These are phyloP conservation scores for Aphyosemion australe DNA, from an alignment of 2,113 vertebrate species.

Conservation along the genomic window DNA sequence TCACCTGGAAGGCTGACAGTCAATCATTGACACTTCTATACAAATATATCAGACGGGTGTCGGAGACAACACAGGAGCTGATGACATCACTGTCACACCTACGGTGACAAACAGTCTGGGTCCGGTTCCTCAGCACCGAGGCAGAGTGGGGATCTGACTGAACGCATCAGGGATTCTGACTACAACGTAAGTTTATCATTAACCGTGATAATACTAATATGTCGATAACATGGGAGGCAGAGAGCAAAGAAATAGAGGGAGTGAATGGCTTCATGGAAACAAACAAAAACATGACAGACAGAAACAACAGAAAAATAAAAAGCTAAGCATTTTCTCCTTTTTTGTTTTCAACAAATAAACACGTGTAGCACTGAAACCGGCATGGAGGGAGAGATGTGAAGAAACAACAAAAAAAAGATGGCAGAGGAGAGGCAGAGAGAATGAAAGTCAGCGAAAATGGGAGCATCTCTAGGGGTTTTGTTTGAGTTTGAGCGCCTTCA, in stretches of 20 bases:
- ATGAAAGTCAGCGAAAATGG: slow-evolving; percentile 32
- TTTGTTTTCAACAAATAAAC: slow-evolving; percentile 70
- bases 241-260: slow-evolving; percentile 24
- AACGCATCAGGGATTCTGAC: slow-evolving; percentile 54
- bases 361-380: slow-evolving; percentile 71
- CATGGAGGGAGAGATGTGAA: slow-evolving; percentile 54
- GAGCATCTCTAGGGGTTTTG: slow-evolving; percentile 86
- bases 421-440: slow-evolving; percentile 55
- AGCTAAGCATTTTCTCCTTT: slow-evolving; percentile 73
- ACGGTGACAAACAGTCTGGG: slow-evolving; percentile 37
- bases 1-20: slow-evolving; percentile 52
- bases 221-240: slow-evolving; percentile 49
- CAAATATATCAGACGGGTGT: slow-evolving; percentile 40
- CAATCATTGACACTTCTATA: slow-evolving; percentile 62
- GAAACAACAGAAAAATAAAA: too few relatives aligned
- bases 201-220: slow-evolving; percentile 74
- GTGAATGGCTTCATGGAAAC: slow-evolving; percentile 67
- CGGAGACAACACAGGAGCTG: slow-evolving; percentile 46
- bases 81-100: slow-evolving; percentile 43
- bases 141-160: slow-evolving; percentile 29
- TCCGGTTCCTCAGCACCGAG: slow-evolving; percentile 40
- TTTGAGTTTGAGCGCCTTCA: slow-evolving; percentile 96
- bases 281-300: slow-evolving; percentile 1
- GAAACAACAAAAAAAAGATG: slow-evolving; percentile 58
- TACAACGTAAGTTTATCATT: slow-evolving; percentile 64